Evolutionary conservation across 1,140 invertebrate genomes (phyloP), one percentile per base, ranked within the genome.

Genomic region (Bombus confusus): DNA sequence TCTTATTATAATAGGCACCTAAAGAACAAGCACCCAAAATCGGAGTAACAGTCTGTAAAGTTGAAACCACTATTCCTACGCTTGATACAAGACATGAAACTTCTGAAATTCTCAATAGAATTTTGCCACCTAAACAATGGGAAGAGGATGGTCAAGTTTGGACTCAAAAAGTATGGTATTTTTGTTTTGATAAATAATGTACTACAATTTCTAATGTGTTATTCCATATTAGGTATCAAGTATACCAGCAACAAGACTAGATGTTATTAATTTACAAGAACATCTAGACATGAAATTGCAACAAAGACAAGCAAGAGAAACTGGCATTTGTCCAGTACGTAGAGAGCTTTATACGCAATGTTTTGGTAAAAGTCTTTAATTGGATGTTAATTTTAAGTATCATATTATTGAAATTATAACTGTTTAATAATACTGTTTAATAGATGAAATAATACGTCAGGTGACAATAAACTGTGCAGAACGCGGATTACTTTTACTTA

Each of bases 381-480:
- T 66, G 28, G 31, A 15, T 2, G 22, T 6, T 62, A 52, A 34
- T 62, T 41, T 57, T 18, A 22, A n/a, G 9, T 43, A 52, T 39
- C 31, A 12, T 52, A 47, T 47, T 72, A 31, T 9, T 12, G 12
- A 28, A 69, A 68, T 43, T 75, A 5, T 71, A 75, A 52, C 59
- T 47, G 57, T 72, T 59, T 39, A 22, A 47, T 47, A 34, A 69
- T 88, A 25, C 76, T 77, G 64, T 59, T 91, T 80, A 87, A 18
- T 85, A 98, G 98, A 99, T 95, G 98, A 99, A 95, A 95, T 99
- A 57, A 99, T 99, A 91, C 95, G 98, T 41, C 97, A 99, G 96
- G 98, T 99, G 22, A 99, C 99, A 6, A 98, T 99, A 25, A 99
- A 99, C 94, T 99, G 99, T 94, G 98, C 98, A 0, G 99, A 99